Evolutionary conservation across 2,113 vertebrate genomes (phyloP), one percentile per base, ranked within the genome.

Genomic region (Lepus europaeus): DNA sequence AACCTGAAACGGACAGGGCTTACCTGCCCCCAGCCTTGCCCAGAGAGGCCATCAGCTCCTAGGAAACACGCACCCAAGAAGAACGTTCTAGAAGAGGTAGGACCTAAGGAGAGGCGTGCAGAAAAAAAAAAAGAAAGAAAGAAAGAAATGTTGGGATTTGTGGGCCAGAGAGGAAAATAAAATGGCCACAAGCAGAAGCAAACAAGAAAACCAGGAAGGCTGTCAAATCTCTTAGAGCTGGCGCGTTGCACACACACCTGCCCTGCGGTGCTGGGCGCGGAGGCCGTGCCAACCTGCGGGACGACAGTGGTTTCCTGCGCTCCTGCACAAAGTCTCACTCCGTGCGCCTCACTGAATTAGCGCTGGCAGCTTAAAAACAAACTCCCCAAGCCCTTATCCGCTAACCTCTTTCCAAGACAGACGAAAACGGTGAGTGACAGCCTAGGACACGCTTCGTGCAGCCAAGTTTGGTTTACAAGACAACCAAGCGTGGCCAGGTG

Each of bases 401-500:
- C 82, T 74, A 74, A 74, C 61, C 83, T 36, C 68, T 89, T 91
- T 95, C 64, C 56, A 76, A 68, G 87, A 86, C 81, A 77, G 59
- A 25, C 74, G 73, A 89, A 53, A 45, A 45, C 39, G 45, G 45
- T 45, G 51, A 78, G 69, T 29, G 31, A 79, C 8, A 53, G 45
- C 10, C 14, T 11, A 29, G 39, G 6, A 9, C 23, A 39, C 64
- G 76, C 36, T 76, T 63, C 16, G n/a, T 83, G 53, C 68, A 22
- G 78, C 56, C 68, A 66, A 91, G 51, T 74, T 76, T 80, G 84
- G 39, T 78, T 83, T 89, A 45, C 76, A 69, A 29, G 31, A 90
- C 39, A 79, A 87, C 78, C 86, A 20, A 59, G 69, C 51, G 8
- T 39, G 27, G 90, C 73, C 82, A 87, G 70, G 70, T 96, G 6